phyloP scores from a whole-genome alignment of 2,888 invertebrate species.

The Phaedon cochleariae region DNA sequence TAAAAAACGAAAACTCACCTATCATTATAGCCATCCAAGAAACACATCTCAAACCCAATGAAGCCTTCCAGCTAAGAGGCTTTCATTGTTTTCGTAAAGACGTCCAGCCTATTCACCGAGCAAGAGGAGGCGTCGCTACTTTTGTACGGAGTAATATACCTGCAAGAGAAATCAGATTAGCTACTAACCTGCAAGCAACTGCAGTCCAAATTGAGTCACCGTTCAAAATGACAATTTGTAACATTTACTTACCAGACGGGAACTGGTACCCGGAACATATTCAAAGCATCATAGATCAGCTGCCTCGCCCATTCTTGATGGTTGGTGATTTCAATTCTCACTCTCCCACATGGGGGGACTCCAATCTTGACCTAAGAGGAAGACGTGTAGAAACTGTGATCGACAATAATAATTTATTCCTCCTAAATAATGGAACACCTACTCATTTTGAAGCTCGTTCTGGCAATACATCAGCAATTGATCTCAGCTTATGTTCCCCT shows the following conservation, averaged over 20 bases:
- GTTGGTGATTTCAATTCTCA: background rate
- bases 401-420: background rate
- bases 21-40: background rate
- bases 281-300: conserved; percentile 3
- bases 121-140: conserved; percentile 9
- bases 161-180: conserved; percentile 2
- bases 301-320: conserved; percentile 1
- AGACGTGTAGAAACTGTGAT: background rate
- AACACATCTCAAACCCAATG: conserved; percentile 9
- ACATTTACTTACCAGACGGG: too few species aligned
- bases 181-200: background rate
- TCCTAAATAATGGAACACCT: background rate
- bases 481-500: background rate
- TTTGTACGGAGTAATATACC: conserved; percentile 1
- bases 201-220: background rate
- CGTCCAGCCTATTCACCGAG: background rate
- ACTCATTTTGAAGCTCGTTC: background rate
- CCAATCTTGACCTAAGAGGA: background rate
- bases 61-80: background rate
- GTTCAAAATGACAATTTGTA: too few species aligned
- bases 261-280: background rate
- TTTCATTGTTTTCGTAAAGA: conserved; percentile 7
- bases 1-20: background rate
- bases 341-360: background rate
- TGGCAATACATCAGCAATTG: background rate